Conservation (phyloP, 2,797 vertebrate genomes). For the Schizopygopsis pylzovi region DNA sequence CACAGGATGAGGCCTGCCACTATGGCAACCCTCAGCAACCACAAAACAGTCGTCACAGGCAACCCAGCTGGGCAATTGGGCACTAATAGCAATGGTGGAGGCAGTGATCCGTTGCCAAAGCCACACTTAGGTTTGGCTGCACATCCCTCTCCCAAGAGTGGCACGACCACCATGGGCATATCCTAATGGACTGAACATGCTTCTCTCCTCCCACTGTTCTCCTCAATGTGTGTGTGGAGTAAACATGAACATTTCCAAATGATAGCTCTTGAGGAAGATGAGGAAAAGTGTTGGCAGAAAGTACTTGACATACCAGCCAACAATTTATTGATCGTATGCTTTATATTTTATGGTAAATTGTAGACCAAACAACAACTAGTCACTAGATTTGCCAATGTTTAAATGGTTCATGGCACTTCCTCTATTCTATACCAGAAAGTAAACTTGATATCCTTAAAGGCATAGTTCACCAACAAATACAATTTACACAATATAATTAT, state of each 20-base stretch:
- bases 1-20: constrained; percentile 69
- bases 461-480: no score
- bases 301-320: background rate
- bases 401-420: background rate
- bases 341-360: background rate
- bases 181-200: constrained; percentile 56
- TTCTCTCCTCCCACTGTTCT: background rate
- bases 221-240: constrained; percentile 15
- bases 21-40: constrained; percentile 71
- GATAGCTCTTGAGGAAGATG: background rate
- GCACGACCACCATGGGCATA: constrained; percentile 64
- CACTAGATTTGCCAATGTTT: background rate
- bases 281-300: background rate
- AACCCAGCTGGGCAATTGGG: constrained; percentile 65
- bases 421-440: background rate
- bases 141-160: constrained; percentile 52
- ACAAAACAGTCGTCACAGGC: constrained; percentile 67
- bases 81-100: constrained; percentile 63
- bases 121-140: constrained; percentile 69
- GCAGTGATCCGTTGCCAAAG: constrained; percentile 68
- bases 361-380: background rate
- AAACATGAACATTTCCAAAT: constrained; percentile 13
- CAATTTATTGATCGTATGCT: background rate
- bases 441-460: background rate
- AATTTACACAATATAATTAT: no score